Evolutionary conservation across 2,797 vertebrate species (phyloP).

Genomic region (Synaphobranchus kaupii): DNA sequence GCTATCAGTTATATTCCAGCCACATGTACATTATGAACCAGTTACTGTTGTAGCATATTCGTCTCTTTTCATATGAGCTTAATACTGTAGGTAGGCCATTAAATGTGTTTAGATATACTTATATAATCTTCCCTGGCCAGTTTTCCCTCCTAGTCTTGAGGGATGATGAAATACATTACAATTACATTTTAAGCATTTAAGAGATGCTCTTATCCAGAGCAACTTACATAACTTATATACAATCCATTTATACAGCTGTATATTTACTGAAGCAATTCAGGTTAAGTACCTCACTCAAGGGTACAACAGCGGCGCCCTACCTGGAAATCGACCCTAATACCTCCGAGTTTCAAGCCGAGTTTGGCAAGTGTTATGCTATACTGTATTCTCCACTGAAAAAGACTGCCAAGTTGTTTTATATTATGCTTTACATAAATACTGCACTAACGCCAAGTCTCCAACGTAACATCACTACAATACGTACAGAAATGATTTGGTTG

Average conservation of each 20-base stretch:
- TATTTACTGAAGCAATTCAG: not conserved
- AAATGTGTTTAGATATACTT: conserved; percentile 1
- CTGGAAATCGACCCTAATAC: not conserved
- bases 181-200: not conserved
- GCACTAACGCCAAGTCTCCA: not conserved
- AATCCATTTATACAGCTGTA: not conserved
- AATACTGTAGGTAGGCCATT: not conserved
- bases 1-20: not conserved
- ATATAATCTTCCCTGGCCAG: not conserved
- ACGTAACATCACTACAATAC: not conserved
- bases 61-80: not conserved
- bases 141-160: not conserved
- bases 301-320: not conserved
- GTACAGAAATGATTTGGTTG: conserved; percentile 1
- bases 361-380: not conserved
- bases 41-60: not conserved
- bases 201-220: not conserved
- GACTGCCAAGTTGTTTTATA: not conserved
- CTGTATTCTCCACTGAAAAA: not conserved
- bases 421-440: conserved; percentile 1
- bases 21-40: not conserved
- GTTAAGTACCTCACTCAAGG: not conserved
- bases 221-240: not conserved
- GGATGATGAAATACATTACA: conserved; percentile 1
- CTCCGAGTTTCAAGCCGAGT: not conserved